A percentile compares a stretch with the other conserved stretches of the same genome.
Conservation (phyloP, 2,888 invertebrate species). For the Temnothorax unifasciatus region DNA sequence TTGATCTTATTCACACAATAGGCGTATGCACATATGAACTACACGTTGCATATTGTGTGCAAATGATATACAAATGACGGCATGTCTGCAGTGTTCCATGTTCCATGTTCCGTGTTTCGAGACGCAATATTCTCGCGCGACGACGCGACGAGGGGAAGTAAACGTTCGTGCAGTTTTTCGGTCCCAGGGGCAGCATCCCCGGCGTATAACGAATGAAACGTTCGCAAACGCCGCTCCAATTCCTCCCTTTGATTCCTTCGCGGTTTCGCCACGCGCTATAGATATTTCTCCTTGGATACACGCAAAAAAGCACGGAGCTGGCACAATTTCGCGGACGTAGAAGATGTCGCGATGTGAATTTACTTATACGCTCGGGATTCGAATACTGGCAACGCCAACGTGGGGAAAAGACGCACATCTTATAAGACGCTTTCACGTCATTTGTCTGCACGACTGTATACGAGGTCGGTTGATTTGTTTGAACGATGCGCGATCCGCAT, state of each 20-base stretch:
- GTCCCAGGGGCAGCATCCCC: neutral
- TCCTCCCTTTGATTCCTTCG: neutral
- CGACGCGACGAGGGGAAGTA: neutral
- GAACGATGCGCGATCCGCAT: neutral
- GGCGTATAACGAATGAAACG: neutral
- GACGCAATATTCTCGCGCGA: neutral
- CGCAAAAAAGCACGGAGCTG: neutral
- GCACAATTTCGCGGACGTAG: neutral
- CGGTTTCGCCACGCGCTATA: neutral
- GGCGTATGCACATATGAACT: slow-evolving; percentile 6
- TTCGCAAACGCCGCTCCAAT: neutral
- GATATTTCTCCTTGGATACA: neutral
- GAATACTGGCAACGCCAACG: neutral
- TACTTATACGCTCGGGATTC: neutral
- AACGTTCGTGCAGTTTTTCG: neutral
- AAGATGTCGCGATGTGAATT: neutral
- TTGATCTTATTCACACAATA: neutral
- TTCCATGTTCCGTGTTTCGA: neutral
- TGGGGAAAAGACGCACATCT: no score
- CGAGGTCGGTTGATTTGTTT: neutral
- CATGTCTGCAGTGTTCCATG: neutral
- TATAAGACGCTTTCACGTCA: neutral
- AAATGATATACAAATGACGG: slow-evolving; percentile 35
- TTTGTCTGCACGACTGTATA: neutral
- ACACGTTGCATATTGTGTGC: slow-evolving; percentile 21